Base-by-base conservation (phyloP, 2,888 invertebrate species). In the Patella caerulea region DNA sequence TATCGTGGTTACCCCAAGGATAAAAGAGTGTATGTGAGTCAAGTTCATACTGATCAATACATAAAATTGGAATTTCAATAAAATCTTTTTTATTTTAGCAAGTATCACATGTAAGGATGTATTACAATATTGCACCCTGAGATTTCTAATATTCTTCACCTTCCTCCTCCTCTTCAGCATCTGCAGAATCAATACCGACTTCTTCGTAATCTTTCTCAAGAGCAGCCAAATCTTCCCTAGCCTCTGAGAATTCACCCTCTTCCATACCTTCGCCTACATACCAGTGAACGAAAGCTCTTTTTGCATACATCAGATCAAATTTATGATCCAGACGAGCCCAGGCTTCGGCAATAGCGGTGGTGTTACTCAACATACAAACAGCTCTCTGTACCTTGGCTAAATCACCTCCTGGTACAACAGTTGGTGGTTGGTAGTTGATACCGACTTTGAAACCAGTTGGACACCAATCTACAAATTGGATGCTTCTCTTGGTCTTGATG, bases 351-450 rank as follows among this genome's bases (percentile, higher is more conserved):
- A 65, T 65, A 65, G 65, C 65, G 1, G 65, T 65, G 65, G 65
- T 65, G 65, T 65, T 65, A 19, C 65, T 65, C 65, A 65, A 24
- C 65, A 65, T 65, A 65, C 65, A 65, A 65, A 65, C 65, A 65
- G 65, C 65, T 65, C 65, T 65, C 14, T 65, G 65, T 65, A 65
- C 65, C 15, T 65, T 65, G 24, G 65, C 65, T 65, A 65, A 65
- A 65, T 65, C 65, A 19, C 65, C 65, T 65, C 65, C 65, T 19
- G 65, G 65, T 65, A 65, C 65, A 65, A 65, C 65, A 65, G 65
- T 65, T 65, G 65, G 65, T 65, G 65, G 65, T 65, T 65, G 65
- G 19, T 65, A 65, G 65, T 65, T 65, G 65, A 65, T 65, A 24
- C 65, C 65, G 7, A 65, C 19, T 19, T 65, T 65, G 11, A 65